A percentile compares a stretch with the other conserved stretches of the same genome.
These are phyloP conservation scores for Rhodeus uyekii DNA, from an alignment of 2,797 vertebrate genomes.

Conservation along the genomic window DNA sequence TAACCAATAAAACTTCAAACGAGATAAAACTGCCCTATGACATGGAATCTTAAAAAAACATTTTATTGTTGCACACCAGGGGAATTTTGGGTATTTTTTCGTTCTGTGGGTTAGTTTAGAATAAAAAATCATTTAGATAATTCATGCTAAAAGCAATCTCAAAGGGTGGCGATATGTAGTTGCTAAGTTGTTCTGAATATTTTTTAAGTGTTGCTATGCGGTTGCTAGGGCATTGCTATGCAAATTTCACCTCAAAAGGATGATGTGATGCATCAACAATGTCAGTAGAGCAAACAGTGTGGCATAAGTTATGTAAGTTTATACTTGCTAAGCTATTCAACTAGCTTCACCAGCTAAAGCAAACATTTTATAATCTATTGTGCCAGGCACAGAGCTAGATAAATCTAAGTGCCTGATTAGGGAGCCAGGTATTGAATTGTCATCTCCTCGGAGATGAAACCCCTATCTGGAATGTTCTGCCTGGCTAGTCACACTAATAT, in stretches of 20 bases:
- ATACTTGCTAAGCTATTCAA: background rate
- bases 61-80: background rate
- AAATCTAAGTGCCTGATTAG: background rate
- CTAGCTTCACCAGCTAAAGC: conserved; percentile 15
- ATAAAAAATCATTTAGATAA: background rate
- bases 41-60: background rate
- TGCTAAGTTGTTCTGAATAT: background rate
- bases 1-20: conserved; percentile 15
- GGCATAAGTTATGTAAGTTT: background rate
- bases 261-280: too few relatives aligned
- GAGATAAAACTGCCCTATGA: background rate
- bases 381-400: background rate
- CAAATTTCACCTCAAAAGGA: too few relatives aligned
- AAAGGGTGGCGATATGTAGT: background rate
- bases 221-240: background rate
- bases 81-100: background rate
- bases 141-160: background rate
- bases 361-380: background rate
- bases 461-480: conserved; percentile 22
- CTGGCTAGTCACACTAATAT: background rate
- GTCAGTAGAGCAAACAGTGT: too few relatives aligned
- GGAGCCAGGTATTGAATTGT: background rate
- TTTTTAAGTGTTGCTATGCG: background rate
- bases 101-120: too few relatives aligned
- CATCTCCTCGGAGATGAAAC: background rate